Conservation (phyloP, 1,140 invertebrate genomes). For the Colletes latitarsis region DNA sequence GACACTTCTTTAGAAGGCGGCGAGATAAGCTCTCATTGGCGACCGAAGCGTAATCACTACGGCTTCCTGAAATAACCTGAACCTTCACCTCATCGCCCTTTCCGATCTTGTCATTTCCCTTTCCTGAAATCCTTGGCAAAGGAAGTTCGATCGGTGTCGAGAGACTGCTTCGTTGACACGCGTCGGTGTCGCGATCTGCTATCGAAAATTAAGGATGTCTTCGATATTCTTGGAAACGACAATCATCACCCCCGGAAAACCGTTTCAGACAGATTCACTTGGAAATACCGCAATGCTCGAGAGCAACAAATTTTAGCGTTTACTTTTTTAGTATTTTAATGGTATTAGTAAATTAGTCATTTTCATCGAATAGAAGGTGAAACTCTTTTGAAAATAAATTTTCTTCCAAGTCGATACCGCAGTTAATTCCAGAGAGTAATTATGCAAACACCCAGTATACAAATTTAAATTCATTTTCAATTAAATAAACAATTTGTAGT, state of each 20-base stretch:
- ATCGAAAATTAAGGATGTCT: not conserved
- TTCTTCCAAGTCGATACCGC: too few relatives aligned
- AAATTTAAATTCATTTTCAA: too few relatives aligned
- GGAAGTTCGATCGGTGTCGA: constrained; percentile 10
- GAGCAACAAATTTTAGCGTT: too few relatives aligned
- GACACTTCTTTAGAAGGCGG: constrained; percentile 54
- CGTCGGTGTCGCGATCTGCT: constrained; percentile 9
- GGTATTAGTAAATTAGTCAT: too few relatives aligned
- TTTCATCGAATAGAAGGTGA: too few relatives aligned
- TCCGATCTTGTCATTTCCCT: constrained; percentile 34
- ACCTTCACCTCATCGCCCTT: constrained; percentile 43
- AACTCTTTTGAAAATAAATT: too few relatives aligned
- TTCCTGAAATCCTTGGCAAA: constrained; percentile 52
- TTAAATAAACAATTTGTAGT: too few relatives aligned
- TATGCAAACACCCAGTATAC: too few relatives aligned
- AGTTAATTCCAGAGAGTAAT: too few relatives aligned
- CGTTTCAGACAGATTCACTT: not conserved
- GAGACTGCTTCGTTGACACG: too few relatives aligned
- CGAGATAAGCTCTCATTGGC: constrained; percentile 65
- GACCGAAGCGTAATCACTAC: constrained; percentile 66
- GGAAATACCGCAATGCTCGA: too few relatives aligned
- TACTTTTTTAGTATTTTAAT: too few relatives aligned
- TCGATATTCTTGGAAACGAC: not conserved
- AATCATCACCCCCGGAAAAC: not conserved
- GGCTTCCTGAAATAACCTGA: constrained; percentile 62